Evolutionary conservation across 2,888 invertebrate genomes (phyloP), one percentile per base, ranked within the genome.

Genomic region (Drosophila melanocephala): DNA sequence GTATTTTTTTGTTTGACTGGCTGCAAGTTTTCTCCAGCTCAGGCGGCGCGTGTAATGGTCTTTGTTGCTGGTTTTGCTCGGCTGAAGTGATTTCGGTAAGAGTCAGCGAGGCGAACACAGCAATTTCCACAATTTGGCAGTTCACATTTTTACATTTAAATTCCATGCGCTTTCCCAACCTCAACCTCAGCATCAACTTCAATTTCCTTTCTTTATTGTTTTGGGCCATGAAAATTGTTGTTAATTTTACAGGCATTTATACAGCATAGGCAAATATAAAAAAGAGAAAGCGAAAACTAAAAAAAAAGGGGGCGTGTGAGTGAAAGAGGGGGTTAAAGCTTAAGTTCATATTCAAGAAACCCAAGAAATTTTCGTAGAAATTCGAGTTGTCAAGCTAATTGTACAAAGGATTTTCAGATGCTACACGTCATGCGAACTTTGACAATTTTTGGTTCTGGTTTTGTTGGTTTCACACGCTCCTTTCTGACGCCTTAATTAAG

Each of bases 131-230:
- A 75, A 70, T 71, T 72, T 71, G 22, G 30, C n/a, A 58, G 52
- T 64, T 64, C 47, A 67, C 42, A 74, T 65, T 83, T 81, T 69
- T 55, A 71, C 75, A 86, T 87, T 89, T 84, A 73, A 87, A 86
- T 89, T 87, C 73, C 70, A 44, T 69, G 58, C 68, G 82, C 67
- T 79, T 72, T 60, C 57, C 47, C 75, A 77, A 64, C 80, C 57
- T 35, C 5, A 35, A 35, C 5, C 55, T 47, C 35, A 47, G 42
- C 57, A 76, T 42, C 67, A 77, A 72, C 74, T 77, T 61, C 74
- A 84, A 79, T 82, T 81, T 86, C 67, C 77, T 66, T 75, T 71
- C 66, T 63, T 69, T 71, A 58, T 78, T 65, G 61, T 70, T 72
- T 60, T 60, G 62, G 68, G 56, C 42, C 39, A 53, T 51, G 58